These are phyloP conservation scores for Micromussa lordhowensis DNA, from an alignment of 92 coral and sea anemone species.

Conservation along the genomic window DNA sequence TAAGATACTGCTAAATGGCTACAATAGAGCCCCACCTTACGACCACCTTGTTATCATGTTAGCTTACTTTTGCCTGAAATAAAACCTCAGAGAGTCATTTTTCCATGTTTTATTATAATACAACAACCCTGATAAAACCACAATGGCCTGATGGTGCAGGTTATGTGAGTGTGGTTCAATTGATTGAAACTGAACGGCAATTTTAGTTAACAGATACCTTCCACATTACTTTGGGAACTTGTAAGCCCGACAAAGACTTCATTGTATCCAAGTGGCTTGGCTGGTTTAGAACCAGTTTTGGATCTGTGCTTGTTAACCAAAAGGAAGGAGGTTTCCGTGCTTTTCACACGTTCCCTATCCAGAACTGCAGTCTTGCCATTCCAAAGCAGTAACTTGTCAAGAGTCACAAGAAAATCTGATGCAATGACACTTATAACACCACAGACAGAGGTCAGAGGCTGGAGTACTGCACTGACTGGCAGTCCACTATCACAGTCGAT, in stretches of 20 bases:
- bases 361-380: constrained; percentile 37
- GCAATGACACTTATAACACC: constrained; percentile 77
- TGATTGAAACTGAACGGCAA: too few species aligned
- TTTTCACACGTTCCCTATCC: constrained; percentile 20
- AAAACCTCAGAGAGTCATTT: too few species aligned
- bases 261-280: constrained; percentile 12
- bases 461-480: constrained; percentile 80
- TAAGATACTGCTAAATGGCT: not conserved
- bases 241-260: constrained; percentile 11
- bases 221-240: not conserved
- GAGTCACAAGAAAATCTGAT: constrained; percentile 66
- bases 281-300: constrained; percentile 12
- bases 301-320: constrained; percentile 19
- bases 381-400: constrained; percentile 87
- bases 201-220: not conserved
- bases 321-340: not conserved
- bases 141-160: too few species aligned
- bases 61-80: too few species aligned
- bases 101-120: too few species aligned
- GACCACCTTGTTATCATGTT: not conserved
- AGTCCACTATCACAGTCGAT: constrained; percentile 73
- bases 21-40: not conserved
- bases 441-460: constrained; percentile 89
- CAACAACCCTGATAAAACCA: too few species aligned
- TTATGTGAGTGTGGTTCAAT: too few species aligned